These are phyloP conservation scores for Ceyx cyanopectus DNA, from an alignment of 2,113 vertebrate species.

Conservation along the genomic window DNA sequence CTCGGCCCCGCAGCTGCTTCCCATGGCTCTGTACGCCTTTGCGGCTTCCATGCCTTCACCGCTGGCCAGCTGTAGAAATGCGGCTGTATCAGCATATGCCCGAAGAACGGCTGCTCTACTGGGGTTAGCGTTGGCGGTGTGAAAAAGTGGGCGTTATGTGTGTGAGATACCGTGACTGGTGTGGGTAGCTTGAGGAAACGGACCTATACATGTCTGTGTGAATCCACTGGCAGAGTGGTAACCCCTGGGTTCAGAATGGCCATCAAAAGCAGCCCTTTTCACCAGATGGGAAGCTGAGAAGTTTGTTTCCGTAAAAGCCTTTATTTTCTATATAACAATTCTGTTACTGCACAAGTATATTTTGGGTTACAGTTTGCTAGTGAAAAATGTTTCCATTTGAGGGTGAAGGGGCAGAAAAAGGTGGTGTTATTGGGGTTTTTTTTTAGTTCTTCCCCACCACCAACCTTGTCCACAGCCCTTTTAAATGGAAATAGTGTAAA, in stretches of 20 bases:
- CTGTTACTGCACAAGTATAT: background rate
- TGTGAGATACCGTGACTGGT: background rate
- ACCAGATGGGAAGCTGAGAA: background rate
- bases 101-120: background rate
- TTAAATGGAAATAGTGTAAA: background rate
- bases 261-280: background rate
- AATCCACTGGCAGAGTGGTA: background rate
- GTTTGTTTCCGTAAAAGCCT: background rate
- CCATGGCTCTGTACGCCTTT: background rate
- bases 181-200: background rate
- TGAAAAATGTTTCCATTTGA: background rate
- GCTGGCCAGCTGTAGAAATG: background rate
- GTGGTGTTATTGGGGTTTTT: accelerated
- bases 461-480: background rate
- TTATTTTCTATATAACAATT: background rate
- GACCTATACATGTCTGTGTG: accelerated
- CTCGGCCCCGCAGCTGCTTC: background rate
- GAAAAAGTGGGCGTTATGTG: accelerated
- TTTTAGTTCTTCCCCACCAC: background rate
- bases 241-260: no score
- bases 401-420: background rate
- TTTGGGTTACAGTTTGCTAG: background rate
- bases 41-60: background rate
- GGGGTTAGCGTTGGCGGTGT: background rate
- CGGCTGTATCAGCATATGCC: background rate